Base-by-base conservation (phyloP, 2,888 invertebrate genomes). In the Hesperia comma region DNA sequence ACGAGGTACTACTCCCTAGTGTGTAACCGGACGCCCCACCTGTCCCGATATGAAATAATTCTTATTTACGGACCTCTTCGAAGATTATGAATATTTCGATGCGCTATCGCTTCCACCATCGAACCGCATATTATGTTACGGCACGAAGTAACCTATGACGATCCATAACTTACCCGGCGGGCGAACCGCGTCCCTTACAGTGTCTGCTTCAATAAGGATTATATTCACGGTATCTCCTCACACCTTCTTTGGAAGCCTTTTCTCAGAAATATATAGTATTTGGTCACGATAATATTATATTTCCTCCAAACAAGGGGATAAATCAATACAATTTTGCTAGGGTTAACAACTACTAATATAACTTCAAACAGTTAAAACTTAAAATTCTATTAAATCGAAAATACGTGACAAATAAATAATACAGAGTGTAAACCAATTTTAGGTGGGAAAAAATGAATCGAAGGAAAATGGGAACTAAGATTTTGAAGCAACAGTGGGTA, bases 11-110 rank as follows among this genome's bases (percentile, higher is more conserved):
- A 66, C 61, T 68, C 67, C 56, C 64, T 69, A 69, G 68, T 72
- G 74, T 83, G 90, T 88, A 91, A 91, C 90, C 85, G 78, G 86
- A 91, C 81, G 80, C 88, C 83, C 75, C 92, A 92, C 91, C 92
- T 92, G 92, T 89, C 92, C 77, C 78, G 77, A 79, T 84, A 86
- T 83, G 79, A 86, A 86, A 89, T 88, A 88, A 84, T 89, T 90
- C 87, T 90, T 88, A 88, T 90, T 88, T 87, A 90, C 86, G 81
- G 73, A 86, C 84, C 87, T 88, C 87, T 85, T 85, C 84, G 75
- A 82, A 87, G 85, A 88, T 87, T 89, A 88, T 86, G 86, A 86
- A 87, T 88, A 87, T 86, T 87, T 87, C 82, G 79, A 82, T 74
- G 79, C 80, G 81, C 77, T 88, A 90, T 90, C 90, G 81, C 72